Evolutionary conservation across 2,888 invertebrate species (phyloP).

Genomic region (Oscheius onirici): DNA sequence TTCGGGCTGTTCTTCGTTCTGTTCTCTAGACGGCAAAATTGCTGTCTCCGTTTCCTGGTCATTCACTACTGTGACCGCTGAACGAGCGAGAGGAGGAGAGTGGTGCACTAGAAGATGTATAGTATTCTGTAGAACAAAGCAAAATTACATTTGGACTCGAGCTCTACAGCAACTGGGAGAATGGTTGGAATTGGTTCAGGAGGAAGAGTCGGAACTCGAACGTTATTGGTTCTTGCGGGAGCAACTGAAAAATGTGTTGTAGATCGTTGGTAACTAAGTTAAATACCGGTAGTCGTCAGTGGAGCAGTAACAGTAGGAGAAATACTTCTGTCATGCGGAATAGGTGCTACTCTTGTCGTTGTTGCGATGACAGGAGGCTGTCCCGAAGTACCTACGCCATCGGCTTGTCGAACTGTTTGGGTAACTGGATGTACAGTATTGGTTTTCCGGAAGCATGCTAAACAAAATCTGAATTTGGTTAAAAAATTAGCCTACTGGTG

Average conservation of each 20-base stretch:
- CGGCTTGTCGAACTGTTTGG: background rate
- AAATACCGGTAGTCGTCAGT: background rate
- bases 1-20: background rate
- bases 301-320: slow-evolving; percentile 12
- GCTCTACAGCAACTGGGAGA: background rate
- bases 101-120: background rate
- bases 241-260: background rate
- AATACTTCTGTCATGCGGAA: slow-evolving; percentile 4
- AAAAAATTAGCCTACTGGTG: slow-evolving; percentile 13
- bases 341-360: background rate
- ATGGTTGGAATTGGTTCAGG: background rate
- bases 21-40: background rate
- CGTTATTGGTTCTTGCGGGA: background rate
- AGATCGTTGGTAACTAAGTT: background rate
- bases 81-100: background rate
- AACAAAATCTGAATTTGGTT: background rate
- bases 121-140: background rate
- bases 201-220: background rate
- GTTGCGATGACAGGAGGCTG: background rate
- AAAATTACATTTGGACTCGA: background rate
- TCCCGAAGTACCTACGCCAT: background rate
- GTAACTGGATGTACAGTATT: slow-evolving; percentile 12
- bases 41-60: slow-evolving; percentile 17
- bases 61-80: slow-evolving; percentile 16
- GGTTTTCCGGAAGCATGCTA: slow-evolving; percentile 2